A percentile compares a stretch with the other conserved stretches of the same genome.
phyloP scores from a whole-genome alignment of 1,140 invertebrate species.

The Melanaphis sacchari region DNA sequence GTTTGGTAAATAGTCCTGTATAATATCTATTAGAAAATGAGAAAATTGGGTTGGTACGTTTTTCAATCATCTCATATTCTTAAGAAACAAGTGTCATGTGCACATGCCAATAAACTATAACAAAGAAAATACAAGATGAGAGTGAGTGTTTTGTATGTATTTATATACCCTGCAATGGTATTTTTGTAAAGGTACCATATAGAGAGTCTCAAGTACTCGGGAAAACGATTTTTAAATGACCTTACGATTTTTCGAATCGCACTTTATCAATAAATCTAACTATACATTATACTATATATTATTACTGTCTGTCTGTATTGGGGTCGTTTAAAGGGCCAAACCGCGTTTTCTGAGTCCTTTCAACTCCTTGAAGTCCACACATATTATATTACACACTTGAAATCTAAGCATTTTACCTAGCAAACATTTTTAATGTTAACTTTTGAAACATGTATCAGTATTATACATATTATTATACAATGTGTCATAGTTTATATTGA shows the following conservation, averaged over 20 bases:
- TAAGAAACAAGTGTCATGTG: not conserved
- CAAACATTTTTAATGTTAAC: slow-evolving; percentile 12
- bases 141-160: not conserved
- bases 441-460: not conserved
- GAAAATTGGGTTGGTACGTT: not conserved
- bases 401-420: not conserved
- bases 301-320: not conserved
- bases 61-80: not conserved
- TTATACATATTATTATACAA: not conserved
- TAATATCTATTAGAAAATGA: not conserved
- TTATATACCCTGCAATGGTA: not conserved
- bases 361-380: not conserved
- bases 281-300: not conserved
- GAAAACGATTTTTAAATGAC: not conserved
- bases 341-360: not conserved
- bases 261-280: not conserved
- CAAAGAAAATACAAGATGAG: not conserved
- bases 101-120: too few relatives aligned
- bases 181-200: not conserved
- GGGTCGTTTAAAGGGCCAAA: not conserved
- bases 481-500: not conserved
- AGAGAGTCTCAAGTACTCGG: not conserved
- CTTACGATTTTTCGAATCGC: not conserved
- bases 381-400: not conserved
- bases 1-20: not conserved